Evolutionary conservation across 37 sponge, comb jelly and placozoan species (phyloP), one percentile per base, ranked within the genome.

Genomic region (Ianthella basta): DNA sequence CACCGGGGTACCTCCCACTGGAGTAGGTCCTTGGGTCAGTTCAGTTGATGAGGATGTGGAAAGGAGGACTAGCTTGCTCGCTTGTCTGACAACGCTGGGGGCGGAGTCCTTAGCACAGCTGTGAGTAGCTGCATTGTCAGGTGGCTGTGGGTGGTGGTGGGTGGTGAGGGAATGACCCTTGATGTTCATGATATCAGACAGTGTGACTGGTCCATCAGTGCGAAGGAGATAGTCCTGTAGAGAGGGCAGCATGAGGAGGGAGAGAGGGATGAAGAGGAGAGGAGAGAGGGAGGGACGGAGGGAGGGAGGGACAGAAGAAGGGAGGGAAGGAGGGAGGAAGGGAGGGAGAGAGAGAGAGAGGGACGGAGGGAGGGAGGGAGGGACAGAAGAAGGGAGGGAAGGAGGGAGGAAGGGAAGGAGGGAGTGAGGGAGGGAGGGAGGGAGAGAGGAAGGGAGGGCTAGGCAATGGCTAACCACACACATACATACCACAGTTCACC

Each of bases 161-260:
- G 50, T 10, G 50, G 50, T 10, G 50, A 44, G 50, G 50, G 78
- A 2, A 2, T 40, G 24, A 16, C 90, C 90, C 21, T 50, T 54
- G 32, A 85, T n/a, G 19, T 44, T 56, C 60, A 91, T 19, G 24
- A 91, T 44, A 44, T 91, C 91, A 35, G 84, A 85, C 65, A 93
- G 23, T 38, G 90, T 84, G 33, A 93, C 82, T 39, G 90, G 90
- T 1, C 56, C 79, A 55, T 72, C 32, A 25, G 82, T 83, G 67
- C 60, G 86, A 19, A 90, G 90, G 0, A 93, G 80, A 33, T 55
- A 87, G 41, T 89, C 87, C 93, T 89, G 81, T 14, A 55, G 40
- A 40, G 36, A 16, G 37, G 0, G 55, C 27, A 8, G 50, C 50
- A 8, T 44, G 50, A 44, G 14, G 64, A 10, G 64, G 14, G 64